Evolutionary conservation across 2,888 invertebrate species (phyloP).

Genomic region (Synergus laeviventris): DNA sequence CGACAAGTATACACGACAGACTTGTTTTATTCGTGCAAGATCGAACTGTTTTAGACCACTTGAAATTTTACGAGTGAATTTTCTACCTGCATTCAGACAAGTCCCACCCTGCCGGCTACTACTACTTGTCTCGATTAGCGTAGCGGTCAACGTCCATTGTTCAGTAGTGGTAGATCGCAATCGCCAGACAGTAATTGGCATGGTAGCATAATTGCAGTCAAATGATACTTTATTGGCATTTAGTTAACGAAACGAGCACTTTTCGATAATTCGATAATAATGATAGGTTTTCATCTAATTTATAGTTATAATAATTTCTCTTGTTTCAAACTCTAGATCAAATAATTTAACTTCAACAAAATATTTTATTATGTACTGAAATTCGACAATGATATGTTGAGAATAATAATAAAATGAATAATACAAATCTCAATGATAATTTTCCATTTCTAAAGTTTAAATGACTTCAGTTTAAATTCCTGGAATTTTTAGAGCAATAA

Average conservation of each 20-base stretch:
- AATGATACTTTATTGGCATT: slow-evolving; percentile 25
- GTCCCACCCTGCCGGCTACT: neutral
- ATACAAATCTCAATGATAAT: too few species aligned
- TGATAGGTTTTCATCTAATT: neutral
- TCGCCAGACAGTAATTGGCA: slow-evolving; percentile 6
- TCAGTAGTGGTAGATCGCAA: neutral
- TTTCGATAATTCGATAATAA: neutral
- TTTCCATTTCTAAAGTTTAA: neutral
- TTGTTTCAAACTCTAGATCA: neutral
- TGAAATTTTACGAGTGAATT: slow-evolving; percentile 39
- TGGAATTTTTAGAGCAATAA: neutral
- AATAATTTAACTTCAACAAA: neutral
- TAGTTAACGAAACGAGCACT: neutral
- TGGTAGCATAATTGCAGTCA: slow-evolving; percentile 23
- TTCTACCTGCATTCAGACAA: slow-evolving; percentile 41
- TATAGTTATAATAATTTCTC: neutral
- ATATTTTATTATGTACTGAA: neutral
- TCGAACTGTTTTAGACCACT: slow-evolving; percentile 50
- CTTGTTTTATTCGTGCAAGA: slow-evolving; percentile 61
- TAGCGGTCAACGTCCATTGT: slow-evolving; percentile 15
- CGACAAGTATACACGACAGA: slow-evolving; percentile 60
- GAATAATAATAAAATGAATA: too few species aligned
- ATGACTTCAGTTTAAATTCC: neutral
- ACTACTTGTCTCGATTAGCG: neutral
- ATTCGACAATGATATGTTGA: too few species aligned